Percentiles rank a stretch among this genome's conserved stretches.
Evolutionary conservation across 2,888 invertebrate genomes (phyloP).

Genomic region (Brenthis daphne): DNA sequence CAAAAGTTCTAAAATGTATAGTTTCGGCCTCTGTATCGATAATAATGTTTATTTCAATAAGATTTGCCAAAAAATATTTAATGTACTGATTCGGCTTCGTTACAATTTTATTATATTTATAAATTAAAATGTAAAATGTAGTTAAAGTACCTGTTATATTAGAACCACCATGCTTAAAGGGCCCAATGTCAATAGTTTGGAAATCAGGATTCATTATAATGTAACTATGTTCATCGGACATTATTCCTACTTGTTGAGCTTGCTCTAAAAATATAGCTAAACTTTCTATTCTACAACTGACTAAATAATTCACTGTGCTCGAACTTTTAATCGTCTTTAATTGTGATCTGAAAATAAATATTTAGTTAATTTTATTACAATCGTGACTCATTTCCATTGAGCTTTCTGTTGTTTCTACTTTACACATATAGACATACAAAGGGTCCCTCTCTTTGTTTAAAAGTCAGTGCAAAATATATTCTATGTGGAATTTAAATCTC

Average conservation of each 20-base stretch:
- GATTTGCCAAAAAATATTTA: too few relatives aligned
- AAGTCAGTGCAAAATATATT: too few relatives aligned
- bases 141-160: slow-evolving; percentile 87
- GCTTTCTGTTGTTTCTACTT: too few relatives aligned
- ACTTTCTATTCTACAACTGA: slow-evolving; percentile 85
- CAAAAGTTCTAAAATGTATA: too few relatives aligned
- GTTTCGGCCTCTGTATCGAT: too few relatives aligned
- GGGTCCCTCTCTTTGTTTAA: too few relatives aligned
- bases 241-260: slow-evolving; percentile 93
- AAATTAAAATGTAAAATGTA: background rate
- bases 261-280: slow-evolving; percentile 73
- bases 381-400: too few relatives aligned
- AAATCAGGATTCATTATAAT: slow-evolving; percentile 91
- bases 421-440: too few relatives aligned
- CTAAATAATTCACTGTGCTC: slow-evolving; percentile 86
- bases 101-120: too few relatives aligned
- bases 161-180: slow-evolving; percentile 89
- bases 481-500: background rate
- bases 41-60: too few relatives aligned
- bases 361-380: too few relatives aligned
- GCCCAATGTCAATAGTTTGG: slow-evolving; percentile 89
- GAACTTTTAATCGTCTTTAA: slow-evolving; percentile 87
- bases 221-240: slow-evolving; percentile 90
- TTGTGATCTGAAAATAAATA: slow-evolving; percentile 72
- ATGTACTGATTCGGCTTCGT: too few relatives aligned